Conservation (phyloP, 2,797 vertebrate genomes). For the Florisuga fusca region DNA sequence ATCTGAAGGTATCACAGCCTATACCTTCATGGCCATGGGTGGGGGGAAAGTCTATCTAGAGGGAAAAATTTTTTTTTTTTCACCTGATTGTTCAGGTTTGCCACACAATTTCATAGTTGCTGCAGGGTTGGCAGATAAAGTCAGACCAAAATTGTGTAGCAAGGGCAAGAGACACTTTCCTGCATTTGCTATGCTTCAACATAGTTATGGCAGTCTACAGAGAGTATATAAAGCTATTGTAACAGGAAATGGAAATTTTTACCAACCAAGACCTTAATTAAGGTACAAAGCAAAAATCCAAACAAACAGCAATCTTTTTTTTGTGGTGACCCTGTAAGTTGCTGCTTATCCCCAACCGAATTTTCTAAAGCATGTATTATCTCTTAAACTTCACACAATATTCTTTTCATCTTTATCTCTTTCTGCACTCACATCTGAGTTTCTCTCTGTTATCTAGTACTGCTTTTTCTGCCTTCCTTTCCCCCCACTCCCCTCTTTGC, state of each 20-base stretch:
- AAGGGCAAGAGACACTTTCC: not conserved
- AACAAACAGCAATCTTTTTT: not conserved
- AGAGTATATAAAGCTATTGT: not conserved
- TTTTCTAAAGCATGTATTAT: not conserved
- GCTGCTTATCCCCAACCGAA: not conserved
- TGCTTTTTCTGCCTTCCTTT: not conserved
- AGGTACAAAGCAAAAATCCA: not conserved
- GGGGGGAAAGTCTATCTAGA: not conserved
- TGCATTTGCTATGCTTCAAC: not conserved
- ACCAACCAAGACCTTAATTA: not conserved
- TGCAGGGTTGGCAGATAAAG: not conserved
- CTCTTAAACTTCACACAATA: not conserved
- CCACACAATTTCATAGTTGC: not conserved
- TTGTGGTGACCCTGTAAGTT: not conserved
- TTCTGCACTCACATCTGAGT: not conserved
- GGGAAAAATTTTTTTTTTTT: not conserved
- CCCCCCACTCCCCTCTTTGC: rapidly evolving
- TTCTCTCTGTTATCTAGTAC: not conserved
- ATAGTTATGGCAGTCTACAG: not conserved
- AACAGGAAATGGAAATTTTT: not conserved
- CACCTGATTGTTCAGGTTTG: not conserved
- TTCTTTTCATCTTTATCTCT: not conserved
- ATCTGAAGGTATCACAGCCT: not conserved
- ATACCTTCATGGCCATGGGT: not conserved
- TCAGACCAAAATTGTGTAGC: not conserved